Conservation (phyloP, 2,888 invertebrate species). For the Lithophane leautieri region DNA sequence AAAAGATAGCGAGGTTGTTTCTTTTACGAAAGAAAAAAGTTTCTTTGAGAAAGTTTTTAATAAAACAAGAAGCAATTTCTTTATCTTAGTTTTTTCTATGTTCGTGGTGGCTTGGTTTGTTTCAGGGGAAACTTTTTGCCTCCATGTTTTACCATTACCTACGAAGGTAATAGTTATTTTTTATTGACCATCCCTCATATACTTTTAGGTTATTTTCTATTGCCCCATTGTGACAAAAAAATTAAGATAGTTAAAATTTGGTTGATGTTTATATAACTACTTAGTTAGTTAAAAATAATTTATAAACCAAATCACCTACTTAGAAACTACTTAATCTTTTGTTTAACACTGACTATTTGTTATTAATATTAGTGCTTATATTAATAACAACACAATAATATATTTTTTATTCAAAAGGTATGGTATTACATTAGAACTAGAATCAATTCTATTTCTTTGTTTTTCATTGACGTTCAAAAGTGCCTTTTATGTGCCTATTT, state of each 20-base stretch:
- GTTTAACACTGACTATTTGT: not conserved
- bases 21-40: slow-evolving; percentile 30
- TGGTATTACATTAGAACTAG: no score
- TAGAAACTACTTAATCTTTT: not conserved
- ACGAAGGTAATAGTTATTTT: not conserved
- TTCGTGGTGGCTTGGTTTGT: not conserved
- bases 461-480: no score
- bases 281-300: not conserved
- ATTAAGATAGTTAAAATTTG: not conserved
- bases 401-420: no score
- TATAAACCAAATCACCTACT: not conserved
- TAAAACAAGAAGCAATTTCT: slow-evolving; percentile 54
- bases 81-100: slow-evolving; percentile 25
- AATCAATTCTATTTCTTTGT: no score
- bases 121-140: slow-evolving; percentile 7
- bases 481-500: no score
- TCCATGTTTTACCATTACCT: no score
- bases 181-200: not conserved
- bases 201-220: not conserved
- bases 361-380: no score
- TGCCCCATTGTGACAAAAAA: not conserved
- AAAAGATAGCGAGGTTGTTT: slow-evolving; percentile 27
- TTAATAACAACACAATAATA: not conserved
- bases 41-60: slow-evolving; percentile 45
- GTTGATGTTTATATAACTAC: not conserved